These are phyloP conservation scores for Platycnemis pennipes DNA, from an alignment of 2,888 invertebrate species.

Conservation along the genomic window DNA sequence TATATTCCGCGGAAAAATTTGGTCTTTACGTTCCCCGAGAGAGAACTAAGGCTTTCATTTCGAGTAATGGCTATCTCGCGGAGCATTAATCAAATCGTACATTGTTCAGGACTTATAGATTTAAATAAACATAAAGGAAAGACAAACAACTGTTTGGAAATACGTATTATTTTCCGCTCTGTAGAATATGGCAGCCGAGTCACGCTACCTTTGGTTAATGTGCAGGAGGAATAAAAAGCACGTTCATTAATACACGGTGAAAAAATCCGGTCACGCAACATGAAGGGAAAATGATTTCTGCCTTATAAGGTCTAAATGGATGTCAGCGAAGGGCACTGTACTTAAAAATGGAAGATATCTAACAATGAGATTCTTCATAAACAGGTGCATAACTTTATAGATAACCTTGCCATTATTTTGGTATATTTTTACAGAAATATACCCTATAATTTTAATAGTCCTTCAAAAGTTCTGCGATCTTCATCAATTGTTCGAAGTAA, in stretches of 20 bases:
- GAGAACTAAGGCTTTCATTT: conserved; percentile 31
- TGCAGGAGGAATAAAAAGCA: neutral
- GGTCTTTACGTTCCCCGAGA: neutral
- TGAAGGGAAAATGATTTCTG: neutral
- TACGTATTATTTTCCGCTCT: conserved; percentile 22
- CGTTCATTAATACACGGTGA: neutral
- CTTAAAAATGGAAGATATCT: neutral
- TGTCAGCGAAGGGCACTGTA: neutral
- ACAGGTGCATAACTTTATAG: no score
- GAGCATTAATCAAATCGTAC: neutral
- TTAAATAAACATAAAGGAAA: conserved; percentile 36
- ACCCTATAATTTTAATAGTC: no score
- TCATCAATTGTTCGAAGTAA: no score
- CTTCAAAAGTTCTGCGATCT: no score
- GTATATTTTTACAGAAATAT: neutral
- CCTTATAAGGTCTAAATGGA: neutral
- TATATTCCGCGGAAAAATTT: conserved; percentile 8
- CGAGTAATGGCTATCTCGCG: conserved; percentile 1
- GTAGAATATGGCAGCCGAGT: neutral
- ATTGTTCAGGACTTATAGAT: neutral
- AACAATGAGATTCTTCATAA: neutral
- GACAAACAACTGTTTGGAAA: conserved; percentile 32
- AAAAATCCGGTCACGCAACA: neutral
- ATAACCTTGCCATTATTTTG: neutral
- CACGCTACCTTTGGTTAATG: conserved; percentile 10